These are phyloP conservation scores for Oncorhynchus mykiss DNA, from an alignment of 2,113 vertebrate genomes.

Conservation along the genomic window DNA sequence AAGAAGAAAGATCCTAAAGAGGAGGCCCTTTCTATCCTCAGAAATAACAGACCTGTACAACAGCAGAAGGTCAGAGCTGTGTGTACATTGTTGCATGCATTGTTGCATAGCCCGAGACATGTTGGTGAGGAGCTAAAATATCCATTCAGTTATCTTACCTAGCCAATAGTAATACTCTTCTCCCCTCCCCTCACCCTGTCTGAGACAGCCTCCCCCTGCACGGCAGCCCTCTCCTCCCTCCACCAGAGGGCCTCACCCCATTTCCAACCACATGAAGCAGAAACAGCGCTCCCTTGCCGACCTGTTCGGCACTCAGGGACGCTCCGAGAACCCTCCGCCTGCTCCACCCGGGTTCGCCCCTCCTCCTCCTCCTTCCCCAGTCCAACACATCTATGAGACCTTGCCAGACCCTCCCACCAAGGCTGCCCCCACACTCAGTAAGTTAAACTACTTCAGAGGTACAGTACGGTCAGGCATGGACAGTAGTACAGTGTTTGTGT, in stretches of 20 bases:
- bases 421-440: conserved; percentile 62
- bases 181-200: neutral
- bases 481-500: too few relatives aligned
- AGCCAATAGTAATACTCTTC: neutral
- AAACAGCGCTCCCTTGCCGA: conserved; percentile 79
- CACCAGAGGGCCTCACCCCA: conserved; percentile 48
- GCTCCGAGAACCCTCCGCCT: conserved; percentile 9
- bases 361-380: conserved; percentile 8
- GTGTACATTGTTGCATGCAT: too few relatives aligned
- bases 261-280: conserved; percentile 77
- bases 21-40: conserved; percentile 88
- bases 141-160: too few relatives aligned
- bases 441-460: conserved; percentile 10
- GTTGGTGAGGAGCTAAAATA: too few relatives aligned
- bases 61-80: conserved; percentile 58
- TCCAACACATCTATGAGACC: conserved; percentile 11
- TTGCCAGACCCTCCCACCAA: conserved; percentile 61
- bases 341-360: conserved; percentile 35
- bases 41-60: conserved; percentile 49
- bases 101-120: too few relatives aligned
- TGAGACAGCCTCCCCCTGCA: conserved; percentile 53
- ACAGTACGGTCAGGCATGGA: too few relatives aligned
- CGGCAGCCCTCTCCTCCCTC: conserved; percentile 30
- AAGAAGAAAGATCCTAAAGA: conserved; percentile 87
- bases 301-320: conserved; percentile 65